Conservation (phyloP, 2,113 vertebrate genomes). For the Hippoglossus stenolepis region DNA sequence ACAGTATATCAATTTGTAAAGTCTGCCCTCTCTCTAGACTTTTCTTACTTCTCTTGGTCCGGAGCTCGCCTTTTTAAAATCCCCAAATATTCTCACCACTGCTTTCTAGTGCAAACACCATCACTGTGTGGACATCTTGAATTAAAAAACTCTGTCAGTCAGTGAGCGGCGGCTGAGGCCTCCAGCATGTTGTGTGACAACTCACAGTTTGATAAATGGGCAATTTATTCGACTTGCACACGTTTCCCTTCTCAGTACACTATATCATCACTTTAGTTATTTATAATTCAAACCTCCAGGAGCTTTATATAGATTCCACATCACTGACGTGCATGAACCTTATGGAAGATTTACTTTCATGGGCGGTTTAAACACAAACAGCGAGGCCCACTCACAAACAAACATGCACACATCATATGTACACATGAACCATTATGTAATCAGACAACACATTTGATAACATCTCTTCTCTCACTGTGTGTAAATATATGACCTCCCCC, state of each 20-base stretch:
- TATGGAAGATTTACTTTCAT: constrained; percentile 1
- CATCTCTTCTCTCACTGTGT: neutral
- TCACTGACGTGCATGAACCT: neutral
- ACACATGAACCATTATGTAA: neutral
- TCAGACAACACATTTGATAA: neutral
- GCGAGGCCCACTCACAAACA: no score
- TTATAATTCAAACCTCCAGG: neutral
- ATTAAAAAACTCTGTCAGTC: neutral
- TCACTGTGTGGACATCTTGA: neutral
- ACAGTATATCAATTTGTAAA: no score
- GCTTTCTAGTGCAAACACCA: neutral
- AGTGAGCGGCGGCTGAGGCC: neutral
- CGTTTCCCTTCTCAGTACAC: neutral
- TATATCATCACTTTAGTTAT: neutral
- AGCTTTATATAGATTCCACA: constrained; percentile 6
- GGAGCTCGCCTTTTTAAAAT: neutral
- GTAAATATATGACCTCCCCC: neutral
- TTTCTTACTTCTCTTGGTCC: no score
- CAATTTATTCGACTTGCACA: neutral
- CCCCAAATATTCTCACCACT: no score
- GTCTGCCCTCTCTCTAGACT: no score
- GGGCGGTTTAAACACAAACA: neutral
- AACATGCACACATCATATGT: neutral
- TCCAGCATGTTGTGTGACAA: neutral
- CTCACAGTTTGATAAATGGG: neutral